Base-by-base conservation (phyloP, 2,888 invertebrate genomes). In the Harpalus rubripes region DNA sequence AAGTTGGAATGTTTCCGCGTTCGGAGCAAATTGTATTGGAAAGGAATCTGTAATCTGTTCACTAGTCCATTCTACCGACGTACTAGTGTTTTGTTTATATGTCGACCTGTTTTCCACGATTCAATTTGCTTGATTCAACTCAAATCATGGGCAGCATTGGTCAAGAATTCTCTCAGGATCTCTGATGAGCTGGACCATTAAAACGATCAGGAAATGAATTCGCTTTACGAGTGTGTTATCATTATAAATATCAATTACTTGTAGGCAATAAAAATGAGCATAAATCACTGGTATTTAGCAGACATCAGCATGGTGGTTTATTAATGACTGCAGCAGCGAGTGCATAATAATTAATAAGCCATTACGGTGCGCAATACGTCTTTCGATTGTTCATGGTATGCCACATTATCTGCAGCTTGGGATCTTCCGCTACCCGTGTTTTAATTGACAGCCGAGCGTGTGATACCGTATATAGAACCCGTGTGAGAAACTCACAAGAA, bases 341-440 rank as follows among this genome's bases (percentile, higher is more conserved):
- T 7, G 32, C 32, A 68, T 32, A 68, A 68, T 68, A 68, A 68
- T 68, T 68, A 68, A 68, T 68, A 68, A 68, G 32, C 32, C 68
- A 68, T 68, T 68, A 68, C 39, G 6, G 15, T 10, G 32, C 15
- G 68, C 68, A 68, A 68, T 68, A 68, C 32, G 26, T 68, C 68
- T 68, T 39, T 6, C 15, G 68, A 68, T 68, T 68, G 68, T 68
- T 68, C 68, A 5, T 68, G 39, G 68, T 32, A 68, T 10, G 22
- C 68, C 68, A 68, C 68, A 68, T 26, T 68, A 68, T 68, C 68
- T 10, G 4, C 7, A 15, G 68, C 12, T 12, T 10, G 26, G 12
- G 39, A 68, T 68, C 68, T 68, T 68, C 68, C 68, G 68, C 68
- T 68, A 68, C 68, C 32, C 32, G 68, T 68, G 68, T 68, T 68